These are phyloP conservation scores for Didymodactylos carnosus DNA, from an alignment of 2,888 invertebrate species.

Conservation along the genomic window DNA sequence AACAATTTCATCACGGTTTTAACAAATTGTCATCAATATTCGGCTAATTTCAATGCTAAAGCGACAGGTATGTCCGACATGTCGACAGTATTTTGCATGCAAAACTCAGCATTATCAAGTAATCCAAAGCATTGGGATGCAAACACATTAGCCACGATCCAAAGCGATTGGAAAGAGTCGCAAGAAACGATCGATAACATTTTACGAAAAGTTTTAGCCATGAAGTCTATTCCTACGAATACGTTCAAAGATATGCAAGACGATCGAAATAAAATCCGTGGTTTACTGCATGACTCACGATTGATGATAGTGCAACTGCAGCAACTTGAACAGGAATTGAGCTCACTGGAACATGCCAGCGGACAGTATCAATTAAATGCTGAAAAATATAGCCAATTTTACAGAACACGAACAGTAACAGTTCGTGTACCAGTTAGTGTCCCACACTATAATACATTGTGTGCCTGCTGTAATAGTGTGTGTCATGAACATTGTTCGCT, in stretches of 20 bases:
- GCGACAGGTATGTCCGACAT: neutral
- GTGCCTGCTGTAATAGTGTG: neutral
- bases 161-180: neutral
- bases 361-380: neutral
- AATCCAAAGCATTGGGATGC: neutral
- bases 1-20: neutral
- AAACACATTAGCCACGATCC: neutral
- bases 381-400: neutral
- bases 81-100: neutral
- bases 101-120: neutral
- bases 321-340: neutral
- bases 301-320: neutral
- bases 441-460: neutral
- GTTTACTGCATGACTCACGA: neutral
- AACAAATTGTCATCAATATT: neutral
- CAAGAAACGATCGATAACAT: neutral
- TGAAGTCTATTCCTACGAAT: neutral
- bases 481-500: neutral
- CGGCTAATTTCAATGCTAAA: neutral
- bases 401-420: neutral
- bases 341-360: neutral
- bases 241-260: neutral
- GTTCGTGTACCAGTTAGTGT: neutral
- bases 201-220: neutral
- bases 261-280: no score